Conservation (phyloP, 2,113 vertebrate species). For the Hydrochoerus hydrochaeris region DNA sequence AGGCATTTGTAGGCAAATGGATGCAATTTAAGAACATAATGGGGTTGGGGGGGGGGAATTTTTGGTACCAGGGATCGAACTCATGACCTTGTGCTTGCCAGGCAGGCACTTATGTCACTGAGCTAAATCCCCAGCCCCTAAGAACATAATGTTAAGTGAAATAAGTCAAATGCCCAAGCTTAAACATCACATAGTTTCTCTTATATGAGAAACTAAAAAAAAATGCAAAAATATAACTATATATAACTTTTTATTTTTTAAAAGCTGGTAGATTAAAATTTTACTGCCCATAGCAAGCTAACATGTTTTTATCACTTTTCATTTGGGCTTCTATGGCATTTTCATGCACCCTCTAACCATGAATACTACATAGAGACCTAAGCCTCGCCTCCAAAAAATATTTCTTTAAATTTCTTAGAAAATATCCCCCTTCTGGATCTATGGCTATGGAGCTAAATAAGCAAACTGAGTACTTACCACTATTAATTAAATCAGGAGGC, state of each 20-base stretch:
- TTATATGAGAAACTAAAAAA: not conserved
- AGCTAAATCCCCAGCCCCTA: too few relatives aligned
- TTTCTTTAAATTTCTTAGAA: constrained; percentile 26
- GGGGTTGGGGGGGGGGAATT: too few relatives aligned
- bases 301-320: not conserved
- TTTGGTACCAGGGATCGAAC: too few relatives aligned
- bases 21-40: not conserved
- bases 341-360: not conserved
- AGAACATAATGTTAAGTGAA: not conserved
- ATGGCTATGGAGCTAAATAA: not conserved
- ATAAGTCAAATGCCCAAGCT: not conserved
- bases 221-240: not conserved
- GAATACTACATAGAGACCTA: not conserved
- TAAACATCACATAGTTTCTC: not conserved
- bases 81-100: too few relatives aligned
- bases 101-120: too few relatives aligned
- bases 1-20: not conserved
- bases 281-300: not conserved
- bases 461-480: not conserved
- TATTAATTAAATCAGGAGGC: constrained; percentile 34
- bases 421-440: not conserved
- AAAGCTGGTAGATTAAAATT: constrained; percentile 26
- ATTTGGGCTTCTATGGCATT: not conserved
- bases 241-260: not conserved
- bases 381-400: not conserved